Evolutionary conservation across 2,113 vertebrate genomes (phyloP), one percentile per base, ranked within the genome.

Genomic region (Alces alces): DNA sequence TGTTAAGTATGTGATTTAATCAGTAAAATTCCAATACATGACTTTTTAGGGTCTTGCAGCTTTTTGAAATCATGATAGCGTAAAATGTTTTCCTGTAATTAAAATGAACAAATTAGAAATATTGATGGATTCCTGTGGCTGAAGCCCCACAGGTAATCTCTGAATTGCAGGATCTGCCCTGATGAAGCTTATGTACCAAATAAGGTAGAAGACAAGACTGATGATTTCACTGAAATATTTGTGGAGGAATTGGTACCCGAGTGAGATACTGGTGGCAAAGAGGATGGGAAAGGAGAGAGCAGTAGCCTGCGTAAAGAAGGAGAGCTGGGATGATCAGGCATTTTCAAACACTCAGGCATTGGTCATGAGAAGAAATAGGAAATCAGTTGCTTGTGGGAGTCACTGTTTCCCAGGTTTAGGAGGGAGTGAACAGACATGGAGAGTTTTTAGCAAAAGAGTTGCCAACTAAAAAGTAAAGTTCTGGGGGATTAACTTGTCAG

Each of bases 71-170:
- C 52, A 82, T 64, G 93, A 57, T 45, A 93, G 27, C 3, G 0
- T 89, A 90, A 92, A 96, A 90, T 95, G 6, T 92, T 89, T 98
- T 89, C 61, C 60, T 95, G 12, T 84, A 84, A 91, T 92, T 93
- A 84, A 95, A 96, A 86, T 66, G 52, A 93, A 89, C 33, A 79
- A 92, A 80, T 95, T 95, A 61, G 64, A 96, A 93, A 96, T 89
- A 92, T 52, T 89, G 33, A 92, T 87, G 95, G 79, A 96, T 89
- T 88, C 47, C 25, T 80, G 21, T 76, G 10, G 39, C 14, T 92
- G n/a, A 83, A 84, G 36, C 36, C 45, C n/a, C 12, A 55, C 28
- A 92, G 8, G 36, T 95, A 70, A 93, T 86, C 39, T 93, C 92
- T 89, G 86, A 95, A 55, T 64, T 96, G 15, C 52, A 84, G 79